Evolutionary conservation across 1,140 invertebrate genomes (phyloP).

Genomic region (Reticulitermes speratus): DNA sequence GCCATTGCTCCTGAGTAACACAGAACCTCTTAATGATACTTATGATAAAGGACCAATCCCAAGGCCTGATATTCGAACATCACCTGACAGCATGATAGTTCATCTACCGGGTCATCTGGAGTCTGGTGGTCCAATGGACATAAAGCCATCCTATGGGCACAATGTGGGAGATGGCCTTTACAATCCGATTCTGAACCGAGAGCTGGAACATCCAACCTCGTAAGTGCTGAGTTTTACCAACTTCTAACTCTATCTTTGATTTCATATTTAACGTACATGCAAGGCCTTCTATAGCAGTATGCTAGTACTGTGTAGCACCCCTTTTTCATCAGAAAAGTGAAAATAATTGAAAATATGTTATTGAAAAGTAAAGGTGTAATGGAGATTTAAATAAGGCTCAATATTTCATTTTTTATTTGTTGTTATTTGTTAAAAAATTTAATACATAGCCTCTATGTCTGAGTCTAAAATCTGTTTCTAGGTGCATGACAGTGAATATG

Average conservation of each 20-base stretch:
- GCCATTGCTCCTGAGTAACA: conserved; percentile 44
- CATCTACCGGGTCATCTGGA: conserved; percentile 43
- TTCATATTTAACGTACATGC: not conserved
- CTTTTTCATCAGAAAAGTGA: not conserved
- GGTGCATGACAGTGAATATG: too few species aligned
- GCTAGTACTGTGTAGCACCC: not conserved
- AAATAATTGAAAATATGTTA: not conserved
- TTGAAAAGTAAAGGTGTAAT: not conserved
- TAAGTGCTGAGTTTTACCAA: conserved; percentile 38
- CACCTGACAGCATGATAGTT: conserved; percentile 47
- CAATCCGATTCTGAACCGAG: conserved; percentile 63
- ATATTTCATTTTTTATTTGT: not conserved
- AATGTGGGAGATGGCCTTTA: conserved; percentile 41
- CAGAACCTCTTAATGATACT: conserved; percentile 36
- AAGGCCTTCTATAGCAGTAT: not conserved
- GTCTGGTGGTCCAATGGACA: conserved; percentile 45
- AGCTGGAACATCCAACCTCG: conserved; percentile 71
- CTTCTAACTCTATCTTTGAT: not conserved
- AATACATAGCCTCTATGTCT: not conserved
- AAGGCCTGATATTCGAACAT: conserved; percentile 43
- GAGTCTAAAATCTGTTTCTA: not conserved
- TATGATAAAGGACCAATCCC: conserved; percentile 37
- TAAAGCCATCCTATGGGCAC: conserved; percentile 25
- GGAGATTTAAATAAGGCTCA: not conserved
- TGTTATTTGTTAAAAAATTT: not conserved